Conservation (phyloP, 92 coral and sea anemone species). For the Virgularia gustaviana region DNA sequence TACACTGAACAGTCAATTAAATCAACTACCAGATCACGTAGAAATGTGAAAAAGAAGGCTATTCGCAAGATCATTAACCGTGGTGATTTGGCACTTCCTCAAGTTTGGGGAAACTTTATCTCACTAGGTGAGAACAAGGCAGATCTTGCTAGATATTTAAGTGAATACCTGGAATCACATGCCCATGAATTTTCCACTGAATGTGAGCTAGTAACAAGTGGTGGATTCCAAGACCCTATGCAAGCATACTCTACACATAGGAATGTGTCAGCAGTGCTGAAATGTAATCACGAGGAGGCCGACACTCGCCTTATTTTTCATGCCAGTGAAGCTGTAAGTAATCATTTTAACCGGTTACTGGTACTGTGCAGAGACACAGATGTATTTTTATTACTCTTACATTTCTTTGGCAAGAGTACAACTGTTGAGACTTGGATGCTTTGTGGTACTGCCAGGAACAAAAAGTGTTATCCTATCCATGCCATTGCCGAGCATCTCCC, state of each 20-base stretch:
- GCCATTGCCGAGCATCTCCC: slow-evolving; percentile 4
- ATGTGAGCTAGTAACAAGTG: slow-evolving; percentile 27
- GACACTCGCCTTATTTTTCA: slow-evolving; percentile 29
- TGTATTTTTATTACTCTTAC: slow-evolving; percentile 9
- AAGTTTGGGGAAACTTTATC: slow-evolving; percentile 29
- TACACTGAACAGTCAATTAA: slow-evolving; percentile 17
- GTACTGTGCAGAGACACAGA: slow-evolving; percentile 26
- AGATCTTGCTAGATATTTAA: slow-evolving; percentile 24
- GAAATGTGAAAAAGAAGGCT: slow-evolving; percentile 17
- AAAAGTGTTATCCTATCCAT: slow-evolving; percentile 15
- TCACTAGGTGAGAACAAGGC: slow-evolving; percentile 24
- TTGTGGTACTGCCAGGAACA: slow-evolving; percentile 10
- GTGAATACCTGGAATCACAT: slow-evolving; percentile 17
- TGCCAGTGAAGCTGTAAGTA: slow-evolving; percentile 12
- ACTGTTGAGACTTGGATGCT: slow-evolving; percentile 30
- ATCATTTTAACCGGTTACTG: slow-evolving; percentile 1
- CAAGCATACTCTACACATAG: slow-evolving; percentile 18
- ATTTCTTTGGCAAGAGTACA: slow-evolving; percentile 17
- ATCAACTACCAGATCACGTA: slow-evolving; percentile 13
- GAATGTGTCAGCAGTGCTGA: not conserved
- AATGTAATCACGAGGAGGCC: slow-evolving; percentile 24
- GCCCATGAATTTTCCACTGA: slow-evolving; percentile 4
- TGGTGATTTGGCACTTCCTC: slow-evolving; percentile 28
- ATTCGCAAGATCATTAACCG: slow-evolving; percentile 22
- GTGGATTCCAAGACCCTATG: slow-evolving; percentile 5